Percentiles rank a stretch among this genome's conserved stretches.
phyloP scores from a whole-genome alignment of 2,113 vertebrate species.

The Sprattus sprattus region DNA sequence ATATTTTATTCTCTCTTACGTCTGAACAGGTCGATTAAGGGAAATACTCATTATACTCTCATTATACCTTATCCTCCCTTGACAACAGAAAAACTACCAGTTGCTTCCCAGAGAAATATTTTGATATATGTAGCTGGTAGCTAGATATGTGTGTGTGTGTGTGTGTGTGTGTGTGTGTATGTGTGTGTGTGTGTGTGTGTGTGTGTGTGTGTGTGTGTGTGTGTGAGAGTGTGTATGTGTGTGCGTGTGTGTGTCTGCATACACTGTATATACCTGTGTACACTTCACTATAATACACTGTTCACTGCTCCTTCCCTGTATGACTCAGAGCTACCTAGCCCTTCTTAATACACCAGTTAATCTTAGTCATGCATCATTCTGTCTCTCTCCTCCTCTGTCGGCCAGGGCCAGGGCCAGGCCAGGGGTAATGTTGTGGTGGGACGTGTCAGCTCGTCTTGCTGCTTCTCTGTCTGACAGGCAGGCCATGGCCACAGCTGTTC shows the following conservation, averaged over 20 bases:
- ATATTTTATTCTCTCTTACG: not conserved
- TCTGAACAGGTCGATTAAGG: not conserved
- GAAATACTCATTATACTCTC: not conserved
- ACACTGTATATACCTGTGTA: not conserved
- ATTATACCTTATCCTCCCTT: not conserved
- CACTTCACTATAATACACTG: not conserved
- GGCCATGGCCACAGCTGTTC: conserved; percentile 1
- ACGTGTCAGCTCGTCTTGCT: not conserved
- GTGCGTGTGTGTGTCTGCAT: too few relatives aligned
- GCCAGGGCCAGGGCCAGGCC: conserved; percentile 9
- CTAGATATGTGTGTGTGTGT: too few relatives aligned
- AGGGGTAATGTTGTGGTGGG: not conserved
- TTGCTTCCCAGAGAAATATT: too few relatives aligned
- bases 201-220: too few relatives aligned
- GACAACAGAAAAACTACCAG: not conserved
- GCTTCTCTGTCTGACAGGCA: not conserved
- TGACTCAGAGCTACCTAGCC: not conserved
- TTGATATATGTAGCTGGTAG: too few relatives aligned
- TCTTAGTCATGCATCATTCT: not conserved
- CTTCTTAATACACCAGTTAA: not conserved
- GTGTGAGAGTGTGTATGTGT: too few relatives aligned
- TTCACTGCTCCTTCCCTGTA: not conserved
- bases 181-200: too few relatives aligned
- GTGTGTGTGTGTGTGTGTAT: too few relatives aligned
- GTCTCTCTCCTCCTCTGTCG: not conserved